Evolutionary conservation across 2,888 invertebrate species (phyloP).

Genomic region (Pycnomerus fuliginosus): DNA sequence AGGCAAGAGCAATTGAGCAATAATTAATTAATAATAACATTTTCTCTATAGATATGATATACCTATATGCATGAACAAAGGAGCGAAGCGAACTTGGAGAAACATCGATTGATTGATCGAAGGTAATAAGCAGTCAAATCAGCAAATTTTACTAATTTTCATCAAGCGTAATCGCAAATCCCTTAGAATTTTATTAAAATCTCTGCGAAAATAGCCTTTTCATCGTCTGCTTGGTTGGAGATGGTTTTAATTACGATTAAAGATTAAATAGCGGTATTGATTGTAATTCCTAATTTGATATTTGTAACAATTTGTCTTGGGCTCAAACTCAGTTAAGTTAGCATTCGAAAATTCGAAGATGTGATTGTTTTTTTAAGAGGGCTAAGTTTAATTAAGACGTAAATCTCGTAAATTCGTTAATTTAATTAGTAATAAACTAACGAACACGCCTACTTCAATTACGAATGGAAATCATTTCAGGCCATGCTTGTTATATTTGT

Average conservation of each 20-base stretch:
- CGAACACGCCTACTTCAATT: constrained; percentile 13
- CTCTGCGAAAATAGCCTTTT: constrained; percentile 13
- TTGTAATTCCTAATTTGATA: constrained; percentile 6
- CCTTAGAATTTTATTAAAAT: constrained; percentile 12
- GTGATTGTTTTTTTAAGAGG: too few relatives aligned
- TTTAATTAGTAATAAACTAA: constrained; percentile 23
- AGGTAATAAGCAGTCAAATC: constrained; percentile 9
- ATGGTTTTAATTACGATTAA: constrained; percentile 17
- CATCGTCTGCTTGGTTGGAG: constrained; percentile 7
- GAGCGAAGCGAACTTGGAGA: too few relatives aligned
- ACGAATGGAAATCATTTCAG: constrained; percentile 15
- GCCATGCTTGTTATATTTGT: too few relatives aligned
- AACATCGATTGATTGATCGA: constrained; percentile 7
- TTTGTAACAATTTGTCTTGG: too few relatives aligned
- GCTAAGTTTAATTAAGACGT: constrained; percentile 13
- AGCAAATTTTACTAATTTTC: constrained; percentile 14
- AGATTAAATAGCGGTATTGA: constrained; percentile 6
- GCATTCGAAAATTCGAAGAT: too few relatives aligned
- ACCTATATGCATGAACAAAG: too few relatives aligned
- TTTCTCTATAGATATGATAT: too few relatives aligned
- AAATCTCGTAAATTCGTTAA: constrained; percentile 14
- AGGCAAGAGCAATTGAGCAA: too few relatives aligned
- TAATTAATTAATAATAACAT: too few relatives aligned
- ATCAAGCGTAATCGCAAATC: constrained; percentile 14
- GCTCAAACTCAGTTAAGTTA: too few relatives aligned